Conservation (phyloP, 23 tunicate species). For the Halocynthia roretzi region DNA sequence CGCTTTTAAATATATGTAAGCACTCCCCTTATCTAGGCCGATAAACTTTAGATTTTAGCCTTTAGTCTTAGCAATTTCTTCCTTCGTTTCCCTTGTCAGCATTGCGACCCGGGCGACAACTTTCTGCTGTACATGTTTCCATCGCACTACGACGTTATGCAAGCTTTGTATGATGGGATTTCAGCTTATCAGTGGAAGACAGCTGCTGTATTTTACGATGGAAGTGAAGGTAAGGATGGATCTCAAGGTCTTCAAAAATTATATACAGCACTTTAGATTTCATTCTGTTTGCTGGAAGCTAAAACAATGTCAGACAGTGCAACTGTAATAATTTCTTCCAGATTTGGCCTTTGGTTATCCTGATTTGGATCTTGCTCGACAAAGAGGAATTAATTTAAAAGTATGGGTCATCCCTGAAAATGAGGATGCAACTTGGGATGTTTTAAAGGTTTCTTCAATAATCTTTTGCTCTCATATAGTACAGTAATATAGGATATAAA, state of each 20-base stretch:
- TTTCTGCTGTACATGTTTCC: slow-evolving; percentile 61
- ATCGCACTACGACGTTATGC: slow-evolving; percentile 54
- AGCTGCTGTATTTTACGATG: slow-evolving; percentile 58
- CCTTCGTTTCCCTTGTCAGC: slow-evolving; percentile 11
- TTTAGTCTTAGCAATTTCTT: no score
- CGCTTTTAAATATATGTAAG: no score
- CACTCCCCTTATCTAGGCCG: no score
- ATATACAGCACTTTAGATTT: no score
- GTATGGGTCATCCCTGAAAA: slow-evolving; percentile 63
- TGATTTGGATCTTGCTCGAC: slow-evolving; percentile 53
- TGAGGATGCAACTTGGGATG: slow-evolving; percentile 44
- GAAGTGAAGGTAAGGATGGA: slow-evolving; percentile 26
- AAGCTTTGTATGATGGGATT: slow-evolving; percentile 54
- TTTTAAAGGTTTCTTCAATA: slow-evolving; percentile 27
- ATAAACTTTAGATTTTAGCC: no score
- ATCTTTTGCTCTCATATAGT: no score
- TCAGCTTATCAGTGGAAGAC: slow-evolving; percentile 51
- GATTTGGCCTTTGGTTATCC: slow-evolving; percentile 51
- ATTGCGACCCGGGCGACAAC: slow-evolving; percentile 49
- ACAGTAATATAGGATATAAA: no score
- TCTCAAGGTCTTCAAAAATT: not conserved
- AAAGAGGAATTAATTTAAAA: slow-evolving; percentile 51
- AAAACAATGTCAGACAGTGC: not conserved
- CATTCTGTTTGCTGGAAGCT: no score
- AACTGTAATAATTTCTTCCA: slow-evolving; percentile 10